phyloP scores from a whole-genome alignment of 2,888 invertebrate species.

The Scaptodrosophila latifasciaeformis region DNA sequence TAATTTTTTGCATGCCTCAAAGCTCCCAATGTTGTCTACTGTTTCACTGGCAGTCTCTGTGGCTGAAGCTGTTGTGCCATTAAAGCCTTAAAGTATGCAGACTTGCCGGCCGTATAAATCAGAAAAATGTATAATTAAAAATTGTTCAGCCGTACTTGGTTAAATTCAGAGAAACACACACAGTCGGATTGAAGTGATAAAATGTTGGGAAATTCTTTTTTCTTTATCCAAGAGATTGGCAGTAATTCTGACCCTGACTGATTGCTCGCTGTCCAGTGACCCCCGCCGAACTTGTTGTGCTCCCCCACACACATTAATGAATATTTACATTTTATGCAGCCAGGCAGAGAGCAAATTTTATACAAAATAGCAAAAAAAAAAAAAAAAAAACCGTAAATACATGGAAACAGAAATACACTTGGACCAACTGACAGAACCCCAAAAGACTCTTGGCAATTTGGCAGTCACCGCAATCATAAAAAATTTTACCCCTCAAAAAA shows the following conservation, averaged over 20 bases:
- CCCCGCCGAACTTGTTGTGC: too few relatives aligned
- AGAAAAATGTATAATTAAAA: conserved; percentile 29
- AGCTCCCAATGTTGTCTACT: conserved; percentile 11
- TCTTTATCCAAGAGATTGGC: conserved; percentile 5
- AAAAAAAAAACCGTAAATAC: conserved; percentile 10
- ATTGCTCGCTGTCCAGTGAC: conserved; percentile 46
- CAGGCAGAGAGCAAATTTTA: conserved; percentile 27
- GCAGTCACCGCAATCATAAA: conserved; percentile 69
- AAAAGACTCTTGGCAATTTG: conserved; percentile 68
- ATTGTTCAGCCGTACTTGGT: conserved; percentile 3
- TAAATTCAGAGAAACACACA: conserved; percentile 1
- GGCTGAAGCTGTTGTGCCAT: too few relatives aligned
- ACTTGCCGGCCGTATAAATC: not conserved
- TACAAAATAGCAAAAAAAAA: conserved; percentile 6
- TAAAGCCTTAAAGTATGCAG: conserved; percentile 16
- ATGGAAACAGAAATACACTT: conserved; percentile 2
- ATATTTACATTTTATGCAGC: conserved; percentile 65
- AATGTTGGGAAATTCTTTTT: too few relatives aligned
- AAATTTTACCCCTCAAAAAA: conserved; percentile 45
- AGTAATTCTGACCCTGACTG: conserved; percentile 17
- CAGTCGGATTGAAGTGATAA: not conserved
- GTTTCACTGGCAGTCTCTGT: not conserved
- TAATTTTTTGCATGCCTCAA: conserved; percentile 49
- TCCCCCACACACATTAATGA: conserved; percentile 35
- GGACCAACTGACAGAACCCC: conserved; percentile 39